phyloP scores from a whole-genome alignment of 2,113 vertebrate species.

The Microtus oregoni region DNA sequence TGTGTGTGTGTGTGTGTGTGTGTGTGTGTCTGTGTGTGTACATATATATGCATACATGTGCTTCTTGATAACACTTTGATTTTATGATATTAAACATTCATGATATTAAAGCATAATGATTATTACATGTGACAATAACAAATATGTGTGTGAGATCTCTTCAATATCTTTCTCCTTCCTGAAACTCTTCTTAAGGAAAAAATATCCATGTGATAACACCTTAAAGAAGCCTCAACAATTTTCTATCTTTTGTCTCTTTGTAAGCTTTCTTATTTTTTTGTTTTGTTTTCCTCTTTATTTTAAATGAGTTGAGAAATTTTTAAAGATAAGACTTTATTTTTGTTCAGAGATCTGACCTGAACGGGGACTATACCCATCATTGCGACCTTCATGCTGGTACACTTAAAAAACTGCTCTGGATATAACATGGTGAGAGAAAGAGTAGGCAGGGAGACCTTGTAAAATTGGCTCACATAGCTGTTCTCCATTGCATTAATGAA shows the following conservation, averaged over 20 bases:
- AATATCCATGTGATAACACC: background rate
- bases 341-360: background rate
- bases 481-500: background rate
- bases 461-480: background rate
- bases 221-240: rapidly evolving
- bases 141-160: background rate
- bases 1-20: too few relatives aligned
- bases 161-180: background rate
- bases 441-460: background rate
- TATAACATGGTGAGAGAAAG: background rate
- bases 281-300: background rate
- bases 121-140: background rate
- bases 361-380: rapidly evolving
- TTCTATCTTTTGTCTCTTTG: background rate
- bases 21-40: too few relatives aligned
- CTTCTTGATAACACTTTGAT: background rate
- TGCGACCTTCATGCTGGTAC: background rate
- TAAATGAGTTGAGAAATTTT: background rate
- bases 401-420: background rate
- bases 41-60: background rate
- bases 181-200: background rate
- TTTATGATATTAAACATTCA: too few relatives aligned
- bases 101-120: background rate
- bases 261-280: background rate
- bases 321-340: background rate